Evolutionary conservation across 2,888 invertebrate species (phyloP).

Genomic region (Scrobipalpa atriplicella): DNA sequence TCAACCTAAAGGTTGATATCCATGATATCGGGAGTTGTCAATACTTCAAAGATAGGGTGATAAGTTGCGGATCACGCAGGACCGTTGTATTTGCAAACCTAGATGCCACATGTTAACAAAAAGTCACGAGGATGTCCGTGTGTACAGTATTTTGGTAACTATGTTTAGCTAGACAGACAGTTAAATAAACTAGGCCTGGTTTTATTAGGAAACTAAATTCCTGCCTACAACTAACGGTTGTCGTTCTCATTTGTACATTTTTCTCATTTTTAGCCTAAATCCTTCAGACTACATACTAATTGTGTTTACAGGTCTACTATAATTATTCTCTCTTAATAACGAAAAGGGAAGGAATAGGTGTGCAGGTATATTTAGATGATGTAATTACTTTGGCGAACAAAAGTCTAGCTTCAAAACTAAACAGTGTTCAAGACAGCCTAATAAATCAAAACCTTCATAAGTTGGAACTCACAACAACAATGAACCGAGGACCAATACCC

Average conservation of each 20-base stretch:
- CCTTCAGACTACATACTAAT: too few species aligned
- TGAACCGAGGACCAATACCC: neutral
- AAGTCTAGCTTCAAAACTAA: neutral
- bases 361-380: too few species aligned
- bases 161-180: neutral
- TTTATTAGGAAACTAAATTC: too few species aligned
- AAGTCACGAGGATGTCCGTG: neutral
- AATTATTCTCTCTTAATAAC: too few species aligned
- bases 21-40: neutral
- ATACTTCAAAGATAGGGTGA: neutral
- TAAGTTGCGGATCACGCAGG: constrained; percentile 14
- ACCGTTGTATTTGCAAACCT: neutral
- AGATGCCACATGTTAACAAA: neutral
- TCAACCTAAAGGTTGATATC: neutral
- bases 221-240: too few species aligned
- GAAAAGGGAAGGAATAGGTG: too few species aligned
- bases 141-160: neutral
- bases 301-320: too few species aligned
- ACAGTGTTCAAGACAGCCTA: neutral
- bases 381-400: neutral
- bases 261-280: too few species aligned
- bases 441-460: neutral
- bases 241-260: too few species aligned
- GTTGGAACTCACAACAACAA: neutral
- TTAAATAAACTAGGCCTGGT: too few species aligned